Base-by-base conservation (phyloP, 2,797 vertebrate genomes). In the Melanogrammus aeglefinus region DNA sequence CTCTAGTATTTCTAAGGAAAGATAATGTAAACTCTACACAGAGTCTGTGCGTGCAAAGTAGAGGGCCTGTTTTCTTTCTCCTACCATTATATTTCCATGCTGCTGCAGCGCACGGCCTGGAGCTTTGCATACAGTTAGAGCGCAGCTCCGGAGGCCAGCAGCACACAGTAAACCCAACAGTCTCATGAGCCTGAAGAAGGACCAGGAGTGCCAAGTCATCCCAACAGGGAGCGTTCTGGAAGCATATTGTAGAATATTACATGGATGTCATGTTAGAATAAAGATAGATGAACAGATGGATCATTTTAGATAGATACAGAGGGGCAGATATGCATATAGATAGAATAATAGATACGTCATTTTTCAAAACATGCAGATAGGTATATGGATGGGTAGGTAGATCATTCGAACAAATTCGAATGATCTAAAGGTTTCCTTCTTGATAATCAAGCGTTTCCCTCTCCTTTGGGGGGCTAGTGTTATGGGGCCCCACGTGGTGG, bases 121-220 rank as follows among this genome's bases (percentile, higher is more conserved):
- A 77, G 69, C 57, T 92, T 92, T 91, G 90, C 91, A 92, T 91
- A 91, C 89, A 91, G 88, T 91, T 92, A 92, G 86, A 91, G 89
- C 31, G 79, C 81, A 88, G 82, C 82, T 86, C 79, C 13, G 29
- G 78, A 82, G 36, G 72, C 73, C 74, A 83, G 76, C 73, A 79
- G 74, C 79, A 78, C 86, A 87, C 73, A 79, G 76, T 82, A 84
- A 75, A 86, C 74, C 78, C 85, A 87, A 85, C 84, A 80, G 80
- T 83, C 71, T 21, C 47, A 33, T 72, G 57, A 66, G 33, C 57
- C 75, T 66, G 75, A 9, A 76, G 21, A 27, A 10, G 9, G 63
- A 27, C 21, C 9, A 1, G 16, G 16, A 57, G 47, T 4, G 1
- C 47, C 47, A 57, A 0, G 18, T 18, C 47, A 57, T 6, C 47